A percentile compares a stretch with the other conserved stretches of the same genome.
Conservation (phyloP, 2,113 vertebrate species). For the Pyrgilauda ruficollis region DNA sequence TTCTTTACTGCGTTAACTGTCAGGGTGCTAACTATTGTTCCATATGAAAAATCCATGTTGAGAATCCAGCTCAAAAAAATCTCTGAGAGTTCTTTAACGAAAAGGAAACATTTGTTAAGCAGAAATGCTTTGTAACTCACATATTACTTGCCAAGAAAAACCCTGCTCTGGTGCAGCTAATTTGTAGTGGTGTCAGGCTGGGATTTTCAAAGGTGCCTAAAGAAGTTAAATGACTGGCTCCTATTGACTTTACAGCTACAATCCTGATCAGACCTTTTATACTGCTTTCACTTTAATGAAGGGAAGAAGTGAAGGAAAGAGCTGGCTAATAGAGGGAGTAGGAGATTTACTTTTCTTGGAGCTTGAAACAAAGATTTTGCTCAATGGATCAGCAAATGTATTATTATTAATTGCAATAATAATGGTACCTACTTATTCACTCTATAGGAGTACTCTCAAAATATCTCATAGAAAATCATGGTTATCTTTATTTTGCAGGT, state of each 20-base stretch:
- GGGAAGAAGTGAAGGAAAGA: background rate
- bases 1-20: constrained; percentile 12
- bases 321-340: background rate
- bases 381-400: background rate
- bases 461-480: background rate
- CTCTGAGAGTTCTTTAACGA: background rate
- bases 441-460: background rate
- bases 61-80: background rate
- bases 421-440: background rate
- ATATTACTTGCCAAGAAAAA: background rate
- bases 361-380: background rate
- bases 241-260: background rate
- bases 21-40: background rate
- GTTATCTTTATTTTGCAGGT: background rate
- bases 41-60: constrained; percentile 3
- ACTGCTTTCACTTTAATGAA: background rate
- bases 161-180: background rate
- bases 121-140: background rate
- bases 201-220: constrained; percentile 16
- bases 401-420: background rate
- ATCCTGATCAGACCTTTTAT: background rate
- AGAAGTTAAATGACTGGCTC: background rate
- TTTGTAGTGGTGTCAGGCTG: constrained; percentile 11
- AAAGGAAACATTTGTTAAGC: constrained; percentile 29
- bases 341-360: background rate